These are phyloP conservation scores for Fregetta grallaria DNA, from an alignment of 2,113 vertebrate genomes.

Conservation along the genomic window DNA sequence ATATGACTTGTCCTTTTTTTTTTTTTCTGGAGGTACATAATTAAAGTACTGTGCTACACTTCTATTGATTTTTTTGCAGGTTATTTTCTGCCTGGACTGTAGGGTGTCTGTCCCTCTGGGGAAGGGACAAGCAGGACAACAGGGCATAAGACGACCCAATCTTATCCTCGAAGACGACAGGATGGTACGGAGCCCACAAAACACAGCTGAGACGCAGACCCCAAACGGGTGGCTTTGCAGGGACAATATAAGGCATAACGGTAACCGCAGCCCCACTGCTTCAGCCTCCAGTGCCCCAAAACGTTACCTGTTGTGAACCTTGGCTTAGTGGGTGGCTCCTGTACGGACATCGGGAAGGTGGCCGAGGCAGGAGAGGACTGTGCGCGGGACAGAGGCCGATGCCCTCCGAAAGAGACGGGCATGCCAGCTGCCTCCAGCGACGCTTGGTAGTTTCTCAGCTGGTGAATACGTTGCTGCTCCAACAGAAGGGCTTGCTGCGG, in stretches of 20 bases:
- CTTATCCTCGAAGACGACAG: background rate
- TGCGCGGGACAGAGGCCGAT: slow-evolving; percentile 92
- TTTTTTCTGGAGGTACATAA: background rate
- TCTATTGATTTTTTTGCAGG: background rate
- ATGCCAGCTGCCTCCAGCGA: slow-evolving; percentile 92
- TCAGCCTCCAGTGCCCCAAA: background rate
- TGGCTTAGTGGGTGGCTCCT: slow-evolving; percentile 87
- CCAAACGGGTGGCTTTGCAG: background rate
- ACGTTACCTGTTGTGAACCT: slow-evolving; percentile 92
- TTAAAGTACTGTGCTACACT: background rate
- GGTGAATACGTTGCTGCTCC: slow-evolving; percentile 96
- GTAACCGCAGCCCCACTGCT: background rate
- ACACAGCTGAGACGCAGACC: background rate
- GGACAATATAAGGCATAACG: rapidly evolving
- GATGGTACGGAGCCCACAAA: background rate
- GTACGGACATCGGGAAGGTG: slow-evolving; percentile 88
- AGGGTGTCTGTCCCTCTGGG: background rate
- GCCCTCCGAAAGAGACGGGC: slow-evolving; percentile 82
- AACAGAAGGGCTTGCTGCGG: slow-evolving; percentile 90
- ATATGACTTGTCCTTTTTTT: background rate
- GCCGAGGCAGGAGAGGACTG: slow-evolving; percentile 94
- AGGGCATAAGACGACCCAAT: background rate
- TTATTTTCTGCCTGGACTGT: background rate
- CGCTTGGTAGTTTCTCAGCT: slow-evolving; percentile 93
- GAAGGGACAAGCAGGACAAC: background rate